Evolutionary conservation across 2,797 vertebrate species (phyloP).

Genomic region (Kryptopterus vitreolus): DNA sequence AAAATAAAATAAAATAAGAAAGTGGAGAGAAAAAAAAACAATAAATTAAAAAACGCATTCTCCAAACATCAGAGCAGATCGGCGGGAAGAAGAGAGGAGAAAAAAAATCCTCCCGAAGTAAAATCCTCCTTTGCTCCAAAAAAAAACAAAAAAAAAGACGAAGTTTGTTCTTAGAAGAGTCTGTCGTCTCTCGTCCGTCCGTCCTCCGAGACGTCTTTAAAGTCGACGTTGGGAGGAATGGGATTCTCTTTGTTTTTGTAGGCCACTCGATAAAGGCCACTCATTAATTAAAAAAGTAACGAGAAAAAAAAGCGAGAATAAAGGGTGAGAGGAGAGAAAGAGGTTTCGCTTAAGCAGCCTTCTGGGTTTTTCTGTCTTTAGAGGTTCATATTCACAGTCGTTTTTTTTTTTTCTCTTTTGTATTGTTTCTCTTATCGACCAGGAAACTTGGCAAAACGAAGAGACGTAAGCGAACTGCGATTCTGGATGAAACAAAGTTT

Average conservation of each 20-base stretch:
- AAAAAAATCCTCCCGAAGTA: conserved; percentile 67
- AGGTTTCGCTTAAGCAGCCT: conserved; percentile 71
- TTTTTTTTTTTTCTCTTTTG: no score
- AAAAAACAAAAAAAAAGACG: no score
- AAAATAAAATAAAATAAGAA: no score
- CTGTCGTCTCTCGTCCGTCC: conserved; percentile 29
- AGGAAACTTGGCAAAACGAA: conserved; percentile 72
- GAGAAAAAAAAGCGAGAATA: conserved; percentile 52
- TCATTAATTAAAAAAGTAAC: conserved; percentile 64
- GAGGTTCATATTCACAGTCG: conserved; percentile 80
- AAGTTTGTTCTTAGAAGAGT: conserved; percentile 73
- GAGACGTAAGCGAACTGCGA: conserved; percentile 61
- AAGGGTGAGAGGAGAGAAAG: conserved; percentile 28
- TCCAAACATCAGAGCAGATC: conserved; percentile 71
- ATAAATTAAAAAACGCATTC: conserved; percentile 79
- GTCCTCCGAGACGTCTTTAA: conserved; percentile 3
- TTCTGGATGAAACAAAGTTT: conserved; percentile 57
- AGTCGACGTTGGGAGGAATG: conserved; percentile 19
- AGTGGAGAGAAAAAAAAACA: conserved; percentile 57
- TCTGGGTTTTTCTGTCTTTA: conserved; percentile 77
- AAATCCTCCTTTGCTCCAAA: conserved; percentile 60
- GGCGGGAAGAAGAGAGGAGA: conserved; percentile 46
- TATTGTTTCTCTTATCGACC: conserved; percentile 66
- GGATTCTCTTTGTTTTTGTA: conserved; percentile 60
- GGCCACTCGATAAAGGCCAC: conserved; percentile 75